These are phyloP conservation scores for Drosophila lacicola DNA, from an alignment of 2,888 invertebrate genomes.

Conservation along the genomic window DNA sequence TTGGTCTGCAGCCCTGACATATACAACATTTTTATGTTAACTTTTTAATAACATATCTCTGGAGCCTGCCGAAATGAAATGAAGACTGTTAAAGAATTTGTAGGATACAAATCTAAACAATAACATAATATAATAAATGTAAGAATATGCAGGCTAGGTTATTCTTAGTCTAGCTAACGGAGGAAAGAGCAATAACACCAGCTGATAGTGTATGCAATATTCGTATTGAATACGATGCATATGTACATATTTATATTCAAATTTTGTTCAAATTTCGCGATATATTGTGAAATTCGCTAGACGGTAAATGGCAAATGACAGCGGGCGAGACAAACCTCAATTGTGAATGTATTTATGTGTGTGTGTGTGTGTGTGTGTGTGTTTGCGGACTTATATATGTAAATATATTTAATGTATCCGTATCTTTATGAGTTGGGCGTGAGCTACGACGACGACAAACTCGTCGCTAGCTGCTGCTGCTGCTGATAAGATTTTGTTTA, in stretches of 20 bases:
- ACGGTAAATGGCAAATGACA: constrained; percentile 36
- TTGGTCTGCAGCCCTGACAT: too few species aligned
- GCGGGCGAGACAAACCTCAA: constrained; percentile 51
- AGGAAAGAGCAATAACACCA: neutral
- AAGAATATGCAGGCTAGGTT: too few species aligned
- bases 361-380: constrained; percentile 18
- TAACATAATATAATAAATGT: too few species aligned
- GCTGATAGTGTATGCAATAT: neutral
- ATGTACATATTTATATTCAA: constrained; percentile 2
- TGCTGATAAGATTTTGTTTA: constrained; percentile 58
- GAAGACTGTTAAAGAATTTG: too few species aligned
- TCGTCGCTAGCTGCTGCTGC: constrained; percentile 10
- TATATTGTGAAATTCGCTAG: constrained; percentile 58
- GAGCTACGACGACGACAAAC: constrained; percentile 37
- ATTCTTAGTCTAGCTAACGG: neutral
- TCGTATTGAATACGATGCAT: neutral
- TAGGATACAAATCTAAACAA: neutral
- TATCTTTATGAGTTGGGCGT: constrained; percentile 71
- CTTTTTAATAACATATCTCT: too few species aligned
- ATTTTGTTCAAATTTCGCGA: constrained; percentile 53
- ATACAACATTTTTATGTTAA: too few species aligned
- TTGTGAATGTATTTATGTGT: constrained; percentile 17
- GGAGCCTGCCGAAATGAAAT: too few species aligned
- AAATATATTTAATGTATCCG: constrained; percentile 16
- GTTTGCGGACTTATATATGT: constrained; percentile 12